Evolutionary conservation across 2,888 invertebrate genomes (phyloP).

Genomic region (Fragum sueziense): DNA sequence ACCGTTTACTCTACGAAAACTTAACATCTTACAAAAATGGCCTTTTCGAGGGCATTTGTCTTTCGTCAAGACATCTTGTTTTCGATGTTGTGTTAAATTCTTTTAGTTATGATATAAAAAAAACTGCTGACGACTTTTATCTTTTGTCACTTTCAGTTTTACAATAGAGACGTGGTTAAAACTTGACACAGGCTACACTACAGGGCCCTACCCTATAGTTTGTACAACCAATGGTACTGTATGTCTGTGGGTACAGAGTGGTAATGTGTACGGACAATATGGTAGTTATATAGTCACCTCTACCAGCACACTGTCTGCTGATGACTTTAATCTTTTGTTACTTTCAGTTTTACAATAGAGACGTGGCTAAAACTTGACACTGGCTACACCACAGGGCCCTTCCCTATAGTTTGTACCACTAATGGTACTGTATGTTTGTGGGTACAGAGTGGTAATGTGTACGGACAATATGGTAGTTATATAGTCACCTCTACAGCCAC

Average conservation of each 20-base stretch:
- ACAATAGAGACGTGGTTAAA: conserved; percentile 71
- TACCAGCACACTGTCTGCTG: too few relatives aligned
- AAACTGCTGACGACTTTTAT: too few relatives aligned
- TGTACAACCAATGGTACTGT: conserved; percentile 66
- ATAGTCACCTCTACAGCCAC: conserved; percentile 57
- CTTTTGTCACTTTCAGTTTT: conserved; percentile 62
- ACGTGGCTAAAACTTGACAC: conserved; percentile 66
- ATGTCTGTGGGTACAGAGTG: conserved; percentile 70
- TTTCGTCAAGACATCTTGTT: too few relatives aligned
- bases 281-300: conserved; percentile 37
- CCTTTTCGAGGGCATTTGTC: too few relatives aligned
- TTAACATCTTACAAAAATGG: too few relatives aligned
- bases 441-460: conserved; percentile 62
- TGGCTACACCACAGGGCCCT: conserved; percentile 61
- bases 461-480: conserved; percentile 59
- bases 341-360: conserved; percentile 72
- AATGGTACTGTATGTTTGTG: conserved; percentile 68
- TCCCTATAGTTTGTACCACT: conserved; percentile 71
- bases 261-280: conserved; percentile 59
- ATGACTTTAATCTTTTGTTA: neutral
- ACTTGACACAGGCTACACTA: conserved; percentile 59
- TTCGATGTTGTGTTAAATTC: too few relatives aligned
- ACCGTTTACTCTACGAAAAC: too few relatives aligned
- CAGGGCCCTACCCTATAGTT: conserved; percentile 68
- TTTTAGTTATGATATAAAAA: too few relatives aligned